Evolutionary conservation across 2,797 vertebrate species (phyloP), one percentile per base, ranked within the genome.

Genomic region (Melanotaenia boesemani): DNA sequence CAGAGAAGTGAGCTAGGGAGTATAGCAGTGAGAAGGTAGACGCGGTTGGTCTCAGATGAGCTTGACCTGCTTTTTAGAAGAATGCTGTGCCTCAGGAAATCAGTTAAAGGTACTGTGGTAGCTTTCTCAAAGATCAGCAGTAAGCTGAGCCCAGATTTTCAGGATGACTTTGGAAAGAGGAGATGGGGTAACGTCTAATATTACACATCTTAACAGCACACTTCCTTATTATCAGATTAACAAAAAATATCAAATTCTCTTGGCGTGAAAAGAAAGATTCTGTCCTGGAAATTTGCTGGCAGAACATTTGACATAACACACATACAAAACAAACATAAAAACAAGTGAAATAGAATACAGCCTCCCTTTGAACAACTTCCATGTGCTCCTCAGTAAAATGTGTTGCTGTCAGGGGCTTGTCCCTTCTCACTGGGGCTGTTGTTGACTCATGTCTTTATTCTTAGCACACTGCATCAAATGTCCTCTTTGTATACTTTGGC

Each of bases 361-460:
- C 36, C 34, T 30, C 48, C 24, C 58, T 3, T 20, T 50, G 24
- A 72, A 32, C 20, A 37, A 73, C 30, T 74, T 67, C 50, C 46
- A 24, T 70, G 37, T 62, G 20, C 59, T 74, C 48, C 66, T 26
- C n/a, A 66, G 71, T 70, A 39, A 73, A 80, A 72, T 75, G 78
- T 71, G 72, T 36, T 59, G 18, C 76, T 63, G 65, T 80, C 72
- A 67, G 65, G 34, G 44, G 44, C 50, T 46, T 68, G 66, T 81
- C 78, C 34, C 34, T 34, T 79, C 55, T 58, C 67, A 52, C 68
- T 66, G 64, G 58, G 74, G 78, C 76, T 77, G 80, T 78, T 10
- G 77, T 84, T 87, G 81, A 91, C 81, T 80, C 72, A 79, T 77
- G 81, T 68, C 72, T 73, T 83, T 88, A 88, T 88, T 89, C 80